These are phyloP conservation scores for Oryzias javanicus DNA, from an alignment of 2,113 vertebrate genomes.

Conservation along the genomic window DNA sequence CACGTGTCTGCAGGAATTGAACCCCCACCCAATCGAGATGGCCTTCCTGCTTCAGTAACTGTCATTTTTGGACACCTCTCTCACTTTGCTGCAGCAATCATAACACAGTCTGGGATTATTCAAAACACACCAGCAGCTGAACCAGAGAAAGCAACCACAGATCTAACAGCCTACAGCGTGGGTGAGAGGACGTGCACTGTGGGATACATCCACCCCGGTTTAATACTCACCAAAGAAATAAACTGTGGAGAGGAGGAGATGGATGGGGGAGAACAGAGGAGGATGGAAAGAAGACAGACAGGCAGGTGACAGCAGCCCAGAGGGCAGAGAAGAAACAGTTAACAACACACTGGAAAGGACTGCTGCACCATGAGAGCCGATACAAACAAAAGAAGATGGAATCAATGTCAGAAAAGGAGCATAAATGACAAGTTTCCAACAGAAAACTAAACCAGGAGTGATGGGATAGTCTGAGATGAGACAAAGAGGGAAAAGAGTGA, in stretches of 20 bases:
- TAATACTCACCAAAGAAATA: slow-evolving; percentile 95
- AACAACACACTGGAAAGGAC: slow-evolving; percentile 50
- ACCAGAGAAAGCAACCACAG: slow-evolving; percentile 53
- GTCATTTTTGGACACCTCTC: background rate
- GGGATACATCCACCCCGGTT: slow-evolving; percentile 30
- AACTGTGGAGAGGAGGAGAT: slow-evolving; percentile 87
- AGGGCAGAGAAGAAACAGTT: slow-evolving; percentile 58
- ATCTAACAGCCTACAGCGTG: slow-evolving; percentile 47
- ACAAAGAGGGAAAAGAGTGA: slow-evolving; percentile 14
- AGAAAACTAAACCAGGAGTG: background rate
- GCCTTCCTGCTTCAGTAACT: background rate
- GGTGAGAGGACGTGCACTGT: slow-evolving; percentile 42
- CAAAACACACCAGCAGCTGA: slow-evolving; percentile 36
- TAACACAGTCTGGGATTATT: slow-evolving; percentile 32
- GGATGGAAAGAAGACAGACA: slow-evolving; percentile 41
- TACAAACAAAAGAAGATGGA: slow-evolving; percentile 8
- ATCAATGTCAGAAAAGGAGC: slow-evolving; percentile 4
- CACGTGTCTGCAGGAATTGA: too few species aligned
- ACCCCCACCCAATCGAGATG: too few species aligned
- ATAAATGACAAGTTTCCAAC: background rate
- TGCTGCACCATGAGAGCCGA: slow-evolving; percentile 19
- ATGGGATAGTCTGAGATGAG: background rate
- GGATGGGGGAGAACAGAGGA: slow-evolving; percentile 30
- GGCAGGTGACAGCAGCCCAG: slow-evolving; percentile 33
- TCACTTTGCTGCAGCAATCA: slow-evolving; percentile 14